These are phyloP conservation scores for Zosterops lateralis DNA, from an alignment of 2,113 vertebrate genomes.

Conservation along the genomic window DNA sequence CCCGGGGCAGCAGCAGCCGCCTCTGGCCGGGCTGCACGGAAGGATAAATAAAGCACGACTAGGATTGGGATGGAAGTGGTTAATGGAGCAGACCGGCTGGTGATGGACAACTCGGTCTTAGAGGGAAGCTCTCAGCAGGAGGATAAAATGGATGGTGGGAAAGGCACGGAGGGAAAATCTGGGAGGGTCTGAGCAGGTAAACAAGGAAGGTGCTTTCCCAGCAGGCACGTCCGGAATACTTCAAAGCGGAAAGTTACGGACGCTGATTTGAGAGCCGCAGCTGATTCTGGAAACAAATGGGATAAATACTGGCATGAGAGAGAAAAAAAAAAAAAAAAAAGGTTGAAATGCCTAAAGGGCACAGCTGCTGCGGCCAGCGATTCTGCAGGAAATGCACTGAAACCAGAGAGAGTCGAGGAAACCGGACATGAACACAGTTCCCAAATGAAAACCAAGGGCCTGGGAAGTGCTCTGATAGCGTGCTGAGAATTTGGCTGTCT, in stretches of 20 bases:
- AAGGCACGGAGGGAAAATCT: not conserved
- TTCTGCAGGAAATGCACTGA: constrained; percentile 49
- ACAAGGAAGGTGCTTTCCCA: constrained; percentile 26
- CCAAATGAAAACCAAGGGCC: not conserved
- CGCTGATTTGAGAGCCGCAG: constrained; percentile 15
- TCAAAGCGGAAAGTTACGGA: constrained; percentile 5
- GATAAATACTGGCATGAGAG: constrained; percentile 41
- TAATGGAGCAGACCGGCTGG: not conserved
- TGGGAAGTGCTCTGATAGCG: rapidly evolving
- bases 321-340: not conserved
- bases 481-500: not conserved
- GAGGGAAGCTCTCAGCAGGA: not conserved
- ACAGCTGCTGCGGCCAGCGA: constrained; percentile 18
- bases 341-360: constrained; percentile 45
- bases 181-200: not conserved
- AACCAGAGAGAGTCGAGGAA: not conserved
- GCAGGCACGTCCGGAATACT: not conserved
- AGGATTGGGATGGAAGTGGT: not conserved
- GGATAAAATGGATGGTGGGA: not conserved
- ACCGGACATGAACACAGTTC: not conserved
- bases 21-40: not conserved
- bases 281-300: constrained; percentile 61
- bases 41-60: rapidly evolving
- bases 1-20: not conserved
- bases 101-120: not conserved